Conservation (phyloP, 2,113 vertebrate species). For the Coreoperca whiteheadi region DNA sequence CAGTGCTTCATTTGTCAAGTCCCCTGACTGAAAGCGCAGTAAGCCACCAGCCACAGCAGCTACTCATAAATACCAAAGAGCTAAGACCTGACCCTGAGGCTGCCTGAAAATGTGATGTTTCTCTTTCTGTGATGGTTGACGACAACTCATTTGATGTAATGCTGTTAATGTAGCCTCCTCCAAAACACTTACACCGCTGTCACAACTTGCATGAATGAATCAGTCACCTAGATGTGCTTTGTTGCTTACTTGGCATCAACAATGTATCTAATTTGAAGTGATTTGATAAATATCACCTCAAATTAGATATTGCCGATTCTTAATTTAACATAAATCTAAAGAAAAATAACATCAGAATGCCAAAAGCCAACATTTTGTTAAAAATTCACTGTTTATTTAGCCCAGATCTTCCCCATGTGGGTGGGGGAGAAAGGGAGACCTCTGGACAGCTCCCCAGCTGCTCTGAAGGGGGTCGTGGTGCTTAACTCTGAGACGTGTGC, state of each 20-base stretch:
- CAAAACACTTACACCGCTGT: neutral
- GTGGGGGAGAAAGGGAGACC: too few species aligned
- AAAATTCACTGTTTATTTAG: too few species aligned
- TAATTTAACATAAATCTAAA: neutral
- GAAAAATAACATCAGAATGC: neutral
- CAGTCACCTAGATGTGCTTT: neutral
- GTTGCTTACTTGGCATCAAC: neutral
- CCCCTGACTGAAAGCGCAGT: conserved; percentile 62
- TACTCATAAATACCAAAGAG: conserved; percentile 34
- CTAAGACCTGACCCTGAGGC: neutral
- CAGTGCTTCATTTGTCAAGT: conserved; percentile 21
- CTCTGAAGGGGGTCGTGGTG: too few species aligned
- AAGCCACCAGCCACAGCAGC: conserved; percentile 35
- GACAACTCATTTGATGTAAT: neutral
- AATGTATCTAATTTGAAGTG: neutral
- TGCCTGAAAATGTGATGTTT: neutral
- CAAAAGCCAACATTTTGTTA: too few species aligned
- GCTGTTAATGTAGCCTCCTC: neutral
- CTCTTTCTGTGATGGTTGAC: neutral
- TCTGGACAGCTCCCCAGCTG: too few species aligned
- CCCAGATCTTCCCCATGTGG: too few species aligned
- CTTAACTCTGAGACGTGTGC: too few species aligned
- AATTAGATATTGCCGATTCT: neutral
- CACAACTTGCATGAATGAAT: neutral
- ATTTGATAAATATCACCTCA: neutral